Percentiles rank a stretch among this genome's conserved stretches.
These are phyloP conservation scores for Nicator chloris DNA, from an alignment of 2,113 vertebrate species.

Conservation along the genomic window DNA sequence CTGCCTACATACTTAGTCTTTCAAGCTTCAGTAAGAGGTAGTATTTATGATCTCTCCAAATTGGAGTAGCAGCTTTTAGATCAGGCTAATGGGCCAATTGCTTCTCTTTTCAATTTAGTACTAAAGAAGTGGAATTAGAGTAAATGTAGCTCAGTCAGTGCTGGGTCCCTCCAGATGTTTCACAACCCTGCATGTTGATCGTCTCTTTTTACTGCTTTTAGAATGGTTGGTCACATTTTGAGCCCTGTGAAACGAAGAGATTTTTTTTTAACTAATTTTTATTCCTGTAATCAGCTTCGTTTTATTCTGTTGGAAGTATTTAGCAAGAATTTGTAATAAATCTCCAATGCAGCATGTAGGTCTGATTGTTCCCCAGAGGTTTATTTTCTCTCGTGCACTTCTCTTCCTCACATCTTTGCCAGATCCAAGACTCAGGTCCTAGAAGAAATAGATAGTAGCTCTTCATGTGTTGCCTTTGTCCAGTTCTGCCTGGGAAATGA, in stretches of 20 bases:
- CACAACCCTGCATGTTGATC: not conserved
- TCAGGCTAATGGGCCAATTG: not conserved
- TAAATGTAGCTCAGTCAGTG: not conserved
- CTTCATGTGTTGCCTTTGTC: not conserved
- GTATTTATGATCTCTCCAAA: slow-evolving; percentile 6
- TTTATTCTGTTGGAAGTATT: not conserved
- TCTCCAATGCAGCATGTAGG: not conserved
- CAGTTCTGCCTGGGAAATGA: not conserved
- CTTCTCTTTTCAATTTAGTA: not conserved
- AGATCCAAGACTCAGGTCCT: not conserved
- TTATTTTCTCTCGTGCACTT: not conserved
- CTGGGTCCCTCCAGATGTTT: not conserved
- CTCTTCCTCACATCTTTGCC: not conserved
- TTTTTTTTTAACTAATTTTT: not conserved
- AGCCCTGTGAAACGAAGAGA: not conserved
- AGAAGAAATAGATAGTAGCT: not conserved
- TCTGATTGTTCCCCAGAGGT: not conserved
- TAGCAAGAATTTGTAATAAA: not conserved
- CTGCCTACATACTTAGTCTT: not conserved
- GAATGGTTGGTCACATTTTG: not conserved
- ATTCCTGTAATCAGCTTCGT: not conserved
- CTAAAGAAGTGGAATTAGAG: not conserved
- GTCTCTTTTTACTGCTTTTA: not conserved
- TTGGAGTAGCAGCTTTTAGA: not conserved
- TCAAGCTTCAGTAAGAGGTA: not conserved